phyloP scores from a whole-genome alignment of 2,888 invertebrate species.

The Pseudococcus longispinus region DNA sequence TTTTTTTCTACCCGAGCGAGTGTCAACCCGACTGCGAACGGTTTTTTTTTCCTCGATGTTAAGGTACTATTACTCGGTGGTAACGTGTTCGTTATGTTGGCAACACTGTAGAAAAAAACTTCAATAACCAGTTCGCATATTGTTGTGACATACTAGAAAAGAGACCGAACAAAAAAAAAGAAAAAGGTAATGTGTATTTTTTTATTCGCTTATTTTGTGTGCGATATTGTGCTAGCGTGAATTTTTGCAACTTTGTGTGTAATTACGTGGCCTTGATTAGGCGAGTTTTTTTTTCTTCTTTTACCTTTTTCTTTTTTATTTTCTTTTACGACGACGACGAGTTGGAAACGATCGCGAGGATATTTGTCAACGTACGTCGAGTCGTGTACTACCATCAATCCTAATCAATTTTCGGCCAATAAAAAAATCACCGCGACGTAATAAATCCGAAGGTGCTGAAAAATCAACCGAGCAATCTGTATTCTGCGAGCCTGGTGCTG shows the following conservation, averaged over 20 bases:
- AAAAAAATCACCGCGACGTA: background rate
- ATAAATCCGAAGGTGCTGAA: slow-evolving; percentile 28
- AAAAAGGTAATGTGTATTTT: background rate
- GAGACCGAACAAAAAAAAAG: background rate
- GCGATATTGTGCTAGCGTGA: background rate
- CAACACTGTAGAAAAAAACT: slow-evolving; percentile 29
- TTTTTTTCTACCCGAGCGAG: background rate
- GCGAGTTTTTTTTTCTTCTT: background rate
- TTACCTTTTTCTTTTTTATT: background rate
- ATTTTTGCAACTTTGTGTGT: slow-evolving; percentile 7
- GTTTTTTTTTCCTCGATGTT: background rate
- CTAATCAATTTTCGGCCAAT: slow-evolving; percentile 13
- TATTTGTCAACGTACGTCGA: slow-evolving; percentile 4
- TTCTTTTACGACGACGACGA: background rate
- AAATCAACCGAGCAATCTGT: background rate
- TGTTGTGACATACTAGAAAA: background rate
- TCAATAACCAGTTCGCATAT: background rate
- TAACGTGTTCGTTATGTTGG: slow-evolving; percentile 14
- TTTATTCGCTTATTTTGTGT: slow-evolving; percentile 9
- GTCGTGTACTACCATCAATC: slow-evolving; percentile 5
- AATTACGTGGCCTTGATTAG: background rate
- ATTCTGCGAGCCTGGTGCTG: background rate
- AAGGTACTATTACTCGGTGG: background rate
- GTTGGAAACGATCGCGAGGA: background rate
- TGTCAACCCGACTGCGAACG: background rate